Percentiles rank a stretch among this genome's conserved stretches.
phyloP scores from a whole-genome alignment of 2,888 invertebrate genomes.

The Aethes cnicana region DNA sequence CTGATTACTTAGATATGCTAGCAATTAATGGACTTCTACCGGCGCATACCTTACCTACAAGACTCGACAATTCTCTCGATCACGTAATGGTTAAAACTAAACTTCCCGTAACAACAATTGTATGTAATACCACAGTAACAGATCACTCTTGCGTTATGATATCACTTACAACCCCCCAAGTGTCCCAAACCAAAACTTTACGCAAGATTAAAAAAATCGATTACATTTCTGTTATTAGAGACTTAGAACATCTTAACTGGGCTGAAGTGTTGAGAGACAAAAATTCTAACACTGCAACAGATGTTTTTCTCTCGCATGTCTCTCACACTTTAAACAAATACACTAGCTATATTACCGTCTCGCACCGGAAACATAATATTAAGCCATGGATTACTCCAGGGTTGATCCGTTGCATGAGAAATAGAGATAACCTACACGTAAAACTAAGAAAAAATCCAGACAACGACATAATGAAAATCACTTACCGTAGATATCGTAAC shows the following conservation, averaged over 20 bases:
- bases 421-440: neutral
- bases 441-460: neutral
- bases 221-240: neutral
- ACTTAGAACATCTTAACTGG: neutral
- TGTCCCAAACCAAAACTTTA: neutral
- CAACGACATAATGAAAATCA: neutral
- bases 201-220: conserved; percentile 1
- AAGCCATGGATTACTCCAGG: neutral
- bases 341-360: neutral
- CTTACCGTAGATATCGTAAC: neutral
- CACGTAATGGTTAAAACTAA: neutral
- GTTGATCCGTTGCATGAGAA: neutral
- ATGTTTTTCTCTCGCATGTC: neutral
- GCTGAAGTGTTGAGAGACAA: neutral
- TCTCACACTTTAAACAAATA: neutral
- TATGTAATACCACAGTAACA: neutral
- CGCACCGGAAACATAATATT: neutral
- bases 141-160: conserved; percentile 8
- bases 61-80: neutral
- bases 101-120: neutral
- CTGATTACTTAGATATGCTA: conserved; percentile 2
- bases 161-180: neutral
- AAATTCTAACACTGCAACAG: neutral
- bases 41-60: neutral
- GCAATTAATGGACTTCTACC: conserved; percentile 1